Conservation (phyloP, 2,113 vertebrate species). For the Syngnathoides biaculeatus region DNA sequence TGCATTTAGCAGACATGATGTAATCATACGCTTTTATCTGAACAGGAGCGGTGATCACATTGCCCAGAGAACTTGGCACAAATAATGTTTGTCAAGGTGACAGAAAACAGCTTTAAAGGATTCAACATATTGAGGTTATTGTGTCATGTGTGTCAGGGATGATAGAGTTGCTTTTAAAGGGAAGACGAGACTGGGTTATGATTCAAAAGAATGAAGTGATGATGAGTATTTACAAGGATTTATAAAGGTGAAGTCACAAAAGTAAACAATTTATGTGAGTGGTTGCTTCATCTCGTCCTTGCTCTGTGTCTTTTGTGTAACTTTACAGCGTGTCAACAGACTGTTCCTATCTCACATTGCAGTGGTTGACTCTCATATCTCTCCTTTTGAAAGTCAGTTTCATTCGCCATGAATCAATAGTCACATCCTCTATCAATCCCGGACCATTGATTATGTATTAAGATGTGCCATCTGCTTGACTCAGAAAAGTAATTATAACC, state of each 20-base stretch:
- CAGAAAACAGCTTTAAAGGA: slow-evolving; percentile 10
- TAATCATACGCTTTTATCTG: slow-evolving; percentile 1
- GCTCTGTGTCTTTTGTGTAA: slow-evolving; percentile 8
- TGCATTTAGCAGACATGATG: slow-evolving; percentile 14
- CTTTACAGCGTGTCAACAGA: neutral
- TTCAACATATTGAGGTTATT: slow-evolving; percentile 22
- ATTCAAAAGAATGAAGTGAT: slow-evolving; percentile 16
- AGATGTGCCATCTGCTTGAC: slow-evolving; percentile 47
- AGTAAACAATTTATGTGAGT: slow-evolving; percentile 7
- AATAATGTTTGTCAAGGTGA: slow-evolving; percentile 40
- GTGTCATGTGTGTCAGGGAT: slow-evolving; percentile 17
- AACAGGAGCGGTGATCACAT: neutral
- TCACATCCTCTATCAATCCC: slow-evolving; percentile 45
- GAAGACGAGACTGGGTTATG: slow-evolving; percentile 1
- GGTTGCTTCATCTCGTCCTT: slow-evolving; percentile 5
- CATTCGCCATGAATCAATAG: slow-evolving; percentile 62
- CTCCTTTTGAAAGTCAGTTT: slow-evolving; percentile 52
- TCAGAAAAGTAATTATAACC: slow-evolving; percentile 56
- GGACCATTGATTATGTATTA: slow-evolving; percentile 62
- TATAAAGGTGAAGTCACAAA: slow-evolving; percentile 7
- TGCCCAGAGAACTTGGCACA: slow-evolving; percentile 2
- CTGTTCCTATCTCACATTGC: neutral
- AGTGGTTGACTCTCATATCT: slow-evolving; percentile 11
- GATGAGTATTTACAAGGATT: slow-evolving; percentile 20
- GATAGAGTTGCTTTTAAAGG: slow-evolving; percentile 32